Base-by-base conservation (phyloP, 2,797 vertebrate genomes). In the Stomatorhinus walkeri region DNA sequence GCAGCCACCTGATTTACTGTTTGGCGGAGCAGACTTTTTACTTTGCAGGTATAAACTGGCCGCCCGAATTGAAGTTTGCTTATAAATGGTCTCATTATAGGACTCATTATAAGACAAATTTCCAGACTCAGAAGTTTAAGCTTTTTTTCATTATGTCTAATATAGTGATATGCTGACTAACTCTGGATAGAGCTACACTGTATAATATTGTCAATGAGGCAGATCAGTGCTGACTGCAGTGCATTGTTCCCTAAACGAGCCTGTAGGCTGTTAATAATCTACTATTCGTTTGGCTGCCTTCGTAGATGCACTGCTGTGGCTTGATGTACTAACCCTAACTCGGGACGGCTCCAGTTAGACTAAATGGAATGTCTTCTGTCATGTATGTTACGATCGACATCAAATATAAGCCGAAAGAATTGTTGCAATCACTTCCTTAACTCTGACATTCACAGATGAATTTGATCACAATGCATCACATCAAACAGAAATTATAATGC, bases 201-300 rank as follows among this genome's bases (percentile, higher is more conserved):
- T 81, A 40, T 81, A 46, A 81, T 81, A 81, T 46, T 81, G 16
- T 81, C 76, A 81, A 40, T 81, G 76, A 46, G 16, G 76, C 6
- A n/a, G 76, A 81, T 81, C 76, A 81, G 2, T 81, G 6, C 19
- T 81, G 76, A 81, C 19, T 81, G 40, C 76, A 46, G 59, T 48
- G 32, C 43, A 14, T 59, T 85, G 54, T 24, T 2, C 59, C 19
- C 14, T 86, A 24, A 24, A 89, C 72, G 7, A 51, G 28, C 14
- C 83, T 89, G 14, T 51, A 89, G 88, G 32, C 59, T 86, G 64
- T 68, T 59, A 85, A 85, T 72, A 79, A 86, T 36, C 83, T 85
- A 24, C 56, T 85, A 68, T 89, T 89, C 40, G 56, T 28, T n/a
- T 52, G 61, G 56, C 85, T 87, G 32, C 51, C 49, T 51, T 49